These are phyloP conservation scores for Galaxea fascicularis DNA, from an alignment of 92 coral and sea anemone species.

Conservation along the genomic window DNA sequence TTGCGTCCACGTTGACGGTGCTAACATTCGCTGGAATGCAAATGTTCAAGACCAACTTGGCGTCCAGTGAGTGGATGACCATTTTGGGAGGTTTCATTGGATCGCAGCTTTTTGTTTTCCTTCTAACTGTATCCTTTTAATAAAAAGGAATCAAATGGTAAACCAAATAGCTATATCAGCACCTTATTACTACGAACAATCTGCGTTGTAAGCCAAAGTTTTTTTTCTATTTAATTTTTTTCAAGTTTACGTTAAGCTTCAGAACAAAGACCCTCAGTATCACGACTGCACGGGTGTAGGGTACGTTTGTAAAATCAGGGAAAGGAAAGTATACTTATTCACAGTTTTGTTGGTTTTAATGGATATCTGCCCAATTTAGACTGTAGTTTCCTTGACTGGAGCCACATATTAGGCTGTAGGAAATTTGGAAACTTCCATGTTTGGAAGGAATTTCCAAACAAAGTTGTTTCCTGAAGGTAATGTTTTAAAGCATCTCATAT, in stretches of 20 bases:
- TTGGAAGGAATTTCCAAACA: conserved; percentile 96
- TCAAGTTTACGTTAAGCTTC: too few species aligned
- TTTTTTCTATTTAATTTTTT: too few species aligned
- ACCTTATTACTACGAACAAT: too few species aligned
- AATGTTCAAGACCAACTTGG: conserved; percentile 95
- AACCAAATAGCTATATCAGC: background rate
- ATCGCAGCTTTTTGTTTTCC: conserved; percentile 97
- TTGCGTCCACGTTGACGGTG: conserved; percentile 91
- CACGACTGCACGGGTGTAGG: too few species aligned
- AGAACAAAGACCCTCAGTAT: too few species aligned
- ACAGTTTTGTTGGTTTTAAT: too few species aligned
- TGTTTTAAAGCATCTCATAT: background rate
- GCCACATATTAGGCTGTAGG: conserved; percentile 85
- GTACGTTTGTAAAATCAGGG: too few species aligned
- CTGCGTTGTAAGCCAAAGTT: background rate
- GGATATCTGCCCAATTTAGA: background rate
- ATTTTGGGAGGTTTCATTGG: conserved; percentile 97
- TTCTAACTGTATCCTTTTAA: conserved; percentile 97
- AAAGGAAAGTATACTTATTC: too few species aligned
- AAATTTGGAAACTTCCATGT: conserved; percentile 82
- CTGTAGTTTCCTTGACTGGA: conserved; percentile 60
- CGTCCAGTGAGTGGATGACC: conserved; percentile 97
- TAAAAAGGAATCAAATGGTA: background rate
- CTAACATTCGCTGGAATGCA: conserved; percentile 97
- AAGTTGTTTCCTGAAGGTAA: conserved; percentile 95